phyloP scores from a whole-genome alignment of 2,888 invertebrate species.

The Drosophila pegasa region DNA sequence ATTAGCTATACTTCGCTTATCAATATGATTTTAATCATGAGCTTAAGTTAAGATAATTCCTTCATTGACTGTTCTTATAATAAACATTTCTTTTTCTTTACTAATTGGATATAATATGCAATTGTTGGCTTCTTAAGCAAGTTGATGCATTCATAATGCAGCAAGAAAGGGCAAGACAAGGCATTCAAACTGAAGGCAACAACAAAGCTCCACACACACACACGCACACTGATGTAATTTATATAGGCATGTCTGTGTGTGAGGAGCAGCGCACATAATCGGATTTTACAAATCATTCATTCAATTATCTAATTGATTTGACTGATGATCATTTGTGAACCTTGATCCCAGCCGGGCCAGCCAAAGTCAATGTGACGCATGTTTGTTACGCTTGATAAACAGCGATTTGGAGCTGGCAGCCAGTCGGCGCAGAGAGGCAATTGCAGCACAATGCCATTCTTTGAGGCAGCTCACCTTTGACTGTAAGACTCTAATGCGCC shows the following conservation, averaged over 20 bases:
- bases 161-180: slow-evolving; percentile 39
- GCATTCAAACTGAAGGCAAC: slow-evolving; percentile 13
- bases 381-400: slow-evolving; percentile 75
- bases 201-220: slow-evolving; percentile 11
- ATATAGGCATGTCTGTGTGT: slow-evolving; percentile 8
- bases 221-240: background rate
- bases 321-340: slow-evolving; percentile 81
- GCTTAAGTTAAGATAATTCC: background rate
- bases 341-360: slow-evolving; percentile 62
- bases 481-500: slow-evolving; percentile 46
- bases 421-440: slow-evolving; percentile 3
- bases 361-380: slow-evolving; percentile 73
- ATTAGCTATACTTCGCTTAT: background rate
- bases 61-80: slow-evolving; percentile 8
- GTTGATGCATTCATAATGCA: slow-evolving; percentile 33
- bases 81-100: slow-evolving; percentile 37
- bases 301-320: slow-evolving; percentile 81
- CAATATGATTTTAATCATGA: background rate
- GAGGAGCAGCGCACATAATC: slow-evolving; percentile 62
- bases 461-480: slow-evolving; percentile 49
- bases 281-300: slow-evolving; percentile 81
- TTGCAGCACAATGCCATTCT: slow-evolving; percentile 28
- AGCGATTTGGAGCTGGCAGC: slow-evolving; percentile 28
- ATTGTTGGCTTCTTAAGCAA: slow-evolving; percentile 22
- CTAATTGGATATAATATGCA: slow-evolving; percentile 21